These are phyloP conservation scores for Garrulus glandarius DNA, from an alignment of 2,797 vertebrate species.

Conservation along the genomic window DNA sequence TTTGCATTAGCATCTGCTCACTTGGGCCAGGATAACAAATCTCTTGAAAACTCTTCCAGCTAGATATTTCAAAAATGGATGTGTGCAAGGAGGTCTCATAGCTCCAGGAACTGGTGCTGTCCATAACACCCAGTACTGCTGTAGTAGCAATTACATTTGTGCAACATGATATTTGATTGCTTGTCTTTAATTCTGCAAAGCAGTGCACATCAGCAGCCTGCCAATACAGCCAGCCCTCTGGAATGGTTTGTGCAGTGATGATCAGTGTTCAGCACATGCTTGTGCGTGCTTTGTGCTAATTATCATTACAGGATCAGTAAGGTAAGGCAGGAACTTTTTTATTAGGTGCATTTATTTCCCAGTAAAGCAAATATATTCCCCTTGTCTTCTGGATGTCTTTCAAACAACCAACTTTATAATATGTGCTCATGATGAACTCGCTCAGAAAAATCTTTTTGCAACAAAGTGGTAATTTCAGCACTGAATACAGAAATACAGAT, in stretches of 20 bases:
- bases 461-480: neutral
- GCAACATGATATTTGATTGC: conserved; percentile 27
- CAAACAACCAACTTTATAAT: neutral
- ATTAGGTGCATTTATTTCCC: conserved; percentile 18
- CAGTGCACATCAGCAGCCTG: conserved; percentile 25
- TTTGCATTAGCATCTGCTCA: neutral
- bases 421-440: neutral
- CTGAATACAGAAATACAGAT: neutral
- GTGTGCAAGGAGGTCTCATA: neutral
- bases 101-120: neutral
- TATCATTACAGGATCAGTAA: conserved; percentile 42
- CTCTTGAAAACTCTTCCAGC: neutral
- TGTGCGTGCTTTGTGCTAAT: conserved; percentile 40
- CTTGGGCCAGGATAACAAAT: neutral
- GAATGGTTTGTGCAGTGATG: neutral
- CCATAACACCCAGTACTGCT: neutral
- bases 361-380: neutral
- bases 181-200: conserved; percentile 51
- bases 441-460: neutral
- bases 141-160: conserved; percentile 24
- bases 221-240: conserved; percentile 9
- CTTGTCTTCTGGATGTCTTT: conserved; percentile 10
- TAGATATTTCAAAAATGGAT: neutral
- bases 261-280: conserved; percentile 30
- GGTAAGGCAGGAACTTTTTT: conserved; percentile 36